Evolutionary conservation across 2,797 vertebrate genomes (phyloP).

Genomic region (Garrulus glandarius): DNA sequence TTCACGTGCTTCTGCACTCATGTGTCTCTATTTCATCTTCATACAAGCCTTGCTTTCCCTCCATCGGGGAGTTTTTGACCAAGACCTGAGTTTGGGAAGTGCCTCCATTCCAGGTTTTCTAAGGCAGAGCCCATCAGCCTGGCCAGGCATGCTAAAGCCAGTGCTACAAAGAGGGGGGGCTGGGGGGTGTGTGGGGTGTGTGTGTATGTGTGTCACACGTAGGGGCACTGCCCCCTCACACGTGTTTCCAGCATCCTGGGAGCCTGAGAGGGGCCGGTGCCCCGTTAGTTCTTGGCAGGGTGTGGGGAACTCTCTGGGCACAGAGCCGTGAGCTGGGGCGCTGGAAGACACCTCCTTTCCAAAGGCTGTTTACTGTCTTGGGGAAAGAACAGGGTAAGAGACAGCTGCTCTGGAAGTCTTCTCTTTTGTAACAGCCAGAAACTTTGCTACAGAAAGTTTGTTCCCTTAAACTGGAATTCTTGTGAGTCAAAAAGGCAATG

Average conservation of each 20-base stretch:
- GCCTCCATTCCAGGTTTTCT: neutral
- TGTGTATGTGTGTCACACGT: fast-evolving
- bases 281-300: fast-evolving
- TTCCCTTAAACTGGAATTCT: neutral
- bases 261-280: fast-evolving
- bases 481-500: slow-evolving; percentile 29
- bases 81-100: neutral
- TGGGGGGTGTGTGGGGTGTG: too few relatives aligned
- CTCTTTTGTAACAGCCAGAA: neutral
- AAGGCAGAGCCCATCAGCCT: neutral
- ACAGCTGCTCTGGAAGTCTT: neutral
- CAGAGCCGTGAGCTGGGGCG: neutral
- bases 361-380: neutral
- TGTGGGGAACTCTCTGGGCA: neutral
- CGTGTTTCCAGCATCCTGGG: neutral
- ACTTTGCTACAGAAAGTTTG: neutral
- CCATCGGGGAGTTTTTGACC: neutral
- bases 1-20: neutral
- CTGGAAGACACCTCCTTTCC: neutral
- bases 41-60: neutral
- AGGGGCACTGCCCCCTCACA: neutral
- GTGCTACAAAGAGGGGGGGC: neutral
- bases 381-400: neutral
- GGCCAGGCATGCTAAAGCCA: neutral
- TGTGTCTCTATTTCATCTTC: neutral